Evolutionary conservation across 2,888 invertebrate genomes (phyloP).

Genomic region (Cephonodes hylas): DNA sequence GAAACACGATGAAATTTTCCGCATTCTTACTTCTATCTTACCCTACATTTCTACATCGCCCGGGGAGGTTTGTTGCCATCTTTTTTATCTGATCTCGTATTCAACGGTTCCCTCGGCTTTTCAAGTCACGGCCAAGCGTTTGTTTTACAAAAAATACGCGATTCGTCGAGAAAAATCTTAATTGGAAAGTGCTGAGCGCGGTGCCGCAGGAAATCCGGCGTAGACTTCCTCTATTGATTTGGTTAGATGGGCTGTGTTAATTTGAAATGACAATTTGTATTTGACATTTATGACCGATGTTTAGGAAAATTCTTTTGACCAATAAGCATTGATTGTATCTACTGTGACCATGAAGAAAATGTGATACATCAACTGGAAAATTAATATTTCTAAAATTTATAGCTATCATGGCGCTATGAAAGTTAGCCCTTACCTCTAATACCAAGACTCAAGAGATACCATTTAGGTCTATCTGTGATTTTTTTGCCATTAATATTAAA

Average conservation of each 20-base stretch:
- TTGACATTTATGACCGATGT: too few relatives aligned
- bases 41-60: slow-evolving; percentile 1
- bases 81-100: slow-evolving; percentile 6
- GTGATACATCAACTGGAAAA: too few relatives aligned
- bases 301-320: too few relatives aligned
- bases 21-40: not conserved
- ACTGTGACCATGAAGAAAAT: too few relatives aligned
- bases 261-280: too few relatives aligned
- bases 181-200: not conserved
- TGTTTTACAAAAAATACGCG: slow-evolving; percentile 5
- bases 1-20: not conserved
- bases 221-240: not conserved
- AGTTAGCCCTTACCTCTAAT: too few relatives aligned
- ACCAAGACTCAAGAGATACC: too few relatives aligned
- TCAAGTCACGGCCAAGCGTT: not conserved
- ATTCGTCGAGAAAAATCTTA: not conserved
- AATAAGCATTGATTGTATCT: not conserved
- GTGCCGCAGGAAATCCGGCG: slow-evolving; percentile 1
- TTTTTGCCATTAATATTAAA: too few relatives aligned
- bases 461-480: too few relatives aligned
- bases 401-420: too few relatives aligned
- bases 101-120: not conserved
- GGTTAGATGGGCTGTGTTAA: not conserved
- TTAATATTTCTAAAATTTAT: too few relatives aligned
- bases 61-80: not conserved